These are phyloP conservation scores for Premnoplex brunnescens DNA, from an alignment of 2,797 vertebrate species.

Conservation along the genomic window DNA sequence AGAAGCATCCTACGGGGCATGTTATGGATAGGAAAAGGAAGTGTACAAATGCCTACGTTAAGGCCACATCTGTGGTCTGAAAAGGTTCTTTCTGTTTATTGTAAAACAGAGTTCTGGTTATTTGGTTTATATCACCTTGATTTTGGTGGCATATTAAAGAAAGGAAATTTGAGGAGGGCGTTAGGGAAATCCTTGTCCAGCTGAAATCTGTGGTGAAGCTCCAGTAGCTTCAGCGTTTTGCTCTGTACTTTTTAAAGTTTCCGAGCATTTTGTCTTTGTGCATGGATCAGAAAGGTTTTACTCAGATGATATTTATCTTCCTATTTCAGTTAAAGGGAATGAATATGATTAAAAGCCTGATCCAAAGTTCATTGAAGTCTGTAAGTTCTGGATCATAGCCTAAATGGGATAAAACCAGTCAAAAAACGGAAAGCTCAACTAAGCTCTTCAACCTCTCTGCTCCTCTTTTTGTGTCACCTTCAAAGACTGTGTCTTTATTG, in stretches of 20 bases:
- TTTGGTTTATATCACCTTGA: conserved; percentile 60
- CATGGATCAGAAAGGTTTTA: conserved; percentile 2
- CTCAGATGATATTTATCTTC: not conserved
- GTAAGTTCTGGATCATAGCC: not conserved
- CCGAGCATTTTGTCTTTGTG: conserved; percentile 10
- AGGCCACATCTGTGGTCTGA: not conserved
- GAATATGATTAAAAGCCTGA: conserved; percentile 1
- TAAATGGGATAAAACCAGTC: not conserved
- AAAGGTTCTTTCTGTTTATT: conserved; percentile 61
- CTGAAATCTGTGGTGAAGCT: not conserved
- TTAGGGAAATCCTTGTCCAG: not conserved
- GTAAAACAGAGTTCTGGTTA: conserved; percentile 67
- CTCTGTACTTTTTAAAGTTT: conserved; percentile 48
- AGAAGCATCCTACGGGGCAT: not conserved
- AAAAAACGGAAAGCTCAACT: not conserved
- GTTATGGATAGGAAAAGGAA: not conserved
- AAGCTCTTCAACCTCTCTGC: not conserved
- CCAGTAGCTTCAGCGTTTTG: not conserved
- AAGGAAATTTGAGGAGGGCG: conserved; percentile 58
- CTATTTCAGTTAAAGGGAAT: conserved; percentile 16
- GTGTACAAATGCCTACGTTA: not conserved
- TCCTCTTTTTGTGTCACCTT: not conserved
- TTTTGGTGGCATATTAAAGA: conserved; percentile 64
- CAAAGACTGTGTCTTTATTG: not conserved
- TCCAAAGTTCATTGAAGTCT: not conserved